Conservation (phyloP, 92 coral and sea anemone genomes). For the Phenganax marumi region DNA sequence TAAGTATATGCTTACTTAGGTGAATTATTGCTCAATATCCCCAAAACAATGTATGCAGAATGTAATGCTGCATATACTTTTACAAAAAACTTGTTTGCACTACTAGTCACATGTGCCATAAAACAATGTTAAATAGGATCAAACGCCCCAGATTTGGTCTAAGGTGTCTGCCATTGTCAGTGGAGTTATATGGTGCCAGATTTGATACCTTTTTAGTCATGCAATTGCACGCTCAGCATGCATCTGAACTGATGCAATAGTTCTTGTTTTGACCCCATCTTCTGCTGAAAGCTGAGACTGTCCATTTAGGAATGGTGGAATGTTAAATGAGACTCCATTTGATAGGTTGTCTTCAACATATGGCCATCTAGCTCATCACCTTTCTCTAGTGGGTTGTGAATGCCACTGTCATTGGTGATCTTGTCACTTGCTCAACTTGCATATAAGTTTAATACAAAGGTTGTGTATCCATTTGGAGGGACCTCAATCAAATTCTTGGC, state of each 20-base stretch:
- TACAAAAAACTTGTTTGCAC: too few species aligned
- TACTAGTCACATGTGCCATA: too few species aligned
- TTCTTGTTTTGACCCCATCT: conserved; percentile 26
- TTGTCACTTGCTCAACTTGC: conserved; percentile 32
- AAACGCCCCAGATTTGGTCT: too few species aligned
- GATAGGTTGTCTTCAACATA: conserved; percentile 22
- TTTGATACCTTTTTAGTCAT: neutral
- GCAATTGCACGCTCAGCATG: conserved; percentile 26
- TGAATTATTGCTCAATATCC: too few species aligned
- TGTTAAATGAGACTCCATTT: conserved; percentile 26
- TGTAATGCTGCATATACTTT: too few species aligned
- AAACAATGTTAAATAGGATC: too few species aligned
- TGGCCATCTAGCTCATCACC: conserved; percentile 32
- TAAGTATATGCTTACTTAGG: neutral
- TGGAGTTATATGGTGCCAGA: neutral
- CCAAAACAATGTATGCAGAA: too few species aligned
- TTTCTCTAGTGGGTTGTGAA: conserved; percentile 4
- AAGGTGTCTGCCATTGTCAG: too few species aligned
- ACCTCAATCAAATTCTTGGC: conserved; percentile 29
- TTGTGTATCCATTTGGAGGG: conserved; percentile 7
- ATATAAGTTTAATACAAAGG: neutral
- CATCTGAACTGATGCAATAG: conserved; percentile 27
- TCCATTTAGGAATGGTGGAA: conserved; percentile 23
- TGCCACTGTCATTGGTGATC: conserved; percentile 35
- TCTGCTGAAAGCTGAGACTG: conserved; percentile 20